These are phyloP conservation scores for Bucco capensis DNA, from an alignment of 2,113 vertebrate genomes.

Conservation along the genomic window DNA sequence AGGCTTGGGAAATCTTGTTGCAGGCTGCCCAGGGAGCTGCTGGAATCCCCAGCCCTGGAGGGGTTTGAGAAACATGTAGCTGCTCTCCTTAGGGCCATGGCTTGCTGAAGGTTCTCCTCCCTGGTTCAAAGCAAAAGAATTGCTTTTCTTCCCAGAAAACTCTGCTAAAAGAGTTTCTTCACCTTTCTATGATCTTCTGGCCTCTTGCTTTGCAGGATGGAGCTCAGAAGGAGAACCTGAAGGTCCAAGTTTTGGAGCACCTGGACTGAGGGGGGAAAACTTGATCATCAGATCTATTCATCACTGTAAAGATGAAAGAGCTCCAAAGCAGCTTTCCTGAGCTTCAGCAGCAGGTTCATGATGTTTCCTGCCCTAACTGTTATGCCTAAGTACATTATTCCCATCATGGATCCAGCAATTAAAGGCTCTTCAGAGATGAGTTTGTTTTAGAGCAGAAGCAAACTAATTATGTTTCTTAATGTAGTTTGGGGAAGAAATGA, in stretches of 20 bases:
- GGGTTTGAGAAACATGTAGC: too few species aligned
- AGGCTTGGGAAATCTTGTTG: too few species aligned
- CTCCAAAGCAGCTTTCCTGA: not conserved
- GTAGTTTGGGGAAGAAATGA: not conserved
- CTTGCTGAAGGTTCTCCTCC: not conserved
- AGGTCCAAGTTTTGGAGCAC: not conserved
- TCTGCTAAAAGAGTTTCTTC: not conserved
- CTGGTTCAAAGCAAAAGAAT: not conserved
- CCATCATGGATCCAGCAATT: not conserved
- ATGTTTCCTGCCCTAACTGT: not conserved
- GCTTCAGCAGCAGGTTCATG: not conserved
- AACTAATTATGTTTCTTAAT: constrained; percentile 24
- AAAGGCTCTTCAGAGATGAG: not conserved
- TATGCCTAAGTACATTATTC: not conserved
- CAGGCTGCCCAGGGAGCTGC: too few species aligned
- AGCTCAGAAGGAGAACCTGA: not conserved
- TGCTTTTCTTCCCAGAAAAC: not conserved
- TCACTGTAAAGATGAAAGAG: not conserved
- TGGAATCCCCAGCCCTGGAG: too few species aligned
- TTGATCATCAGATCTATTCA: not conserved
- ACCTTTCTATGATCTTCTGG: too few species aligned
- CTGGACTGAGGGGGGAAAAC: not conserved
- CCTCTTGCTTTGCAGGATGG: not conserved
- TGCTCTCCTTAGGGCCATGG: too few species aligned
- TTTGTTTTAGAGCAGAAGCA: constrained; percentile 14